phyloP scores from a whole-genome alignment of 2,113 vertebrate genomes.

The Xyrauchen texanus region DNA sequence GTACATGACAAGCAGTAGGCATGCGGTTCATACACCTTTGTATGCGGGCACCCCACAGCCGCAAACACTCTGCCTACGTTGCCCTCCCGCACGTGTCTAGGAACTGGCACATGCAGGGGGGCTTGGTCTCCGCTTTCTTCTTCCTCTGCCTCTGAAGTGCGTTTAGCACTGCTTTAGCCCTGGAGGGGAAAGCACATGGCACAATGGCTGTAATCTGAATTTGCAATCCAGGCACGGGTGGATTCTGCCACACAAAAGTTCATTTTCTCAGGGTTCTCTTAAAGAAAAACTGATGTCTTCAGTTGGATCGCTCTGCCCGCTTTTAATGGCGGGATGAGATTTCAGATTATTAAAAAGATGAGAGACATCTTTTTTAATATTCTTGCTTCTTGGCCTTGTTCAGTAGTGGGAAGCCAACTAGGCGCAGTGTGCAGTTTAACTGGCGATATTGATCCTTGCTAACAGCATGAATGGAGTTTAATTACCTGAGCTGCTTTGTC shows the following conservation, averaged over 20 bases:
- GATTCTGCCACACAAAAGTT: conserved; percentile 26
- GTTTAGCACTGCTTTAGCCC: conserved; percentile 31
- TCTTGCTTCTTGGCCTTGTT: conserved; percentile 6
- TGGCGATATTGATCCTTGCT: conserved; percentile 54
- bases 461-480: conserved; percentile 59
- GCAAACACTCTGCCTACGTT: conserved; percentile 29
- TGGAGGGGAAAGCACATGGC: conserved; percentile 25
- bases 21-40: conserved; percentile 22
- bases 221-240: conserved; percentile 30
- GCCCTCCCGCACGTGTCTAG: conserved; percentile 33
- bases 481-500: conserved; percentile 57
- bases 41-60: conserved; percentile 30
- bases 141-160: conserved; percentile 24
- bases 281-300: neutral
- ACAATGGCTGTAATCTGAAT: conserved; percentile 50
- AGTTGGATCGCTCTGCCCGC: neutral
- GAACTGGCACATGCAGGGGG: conserved; percentile 15
- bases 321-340: conserved; percentile 1
- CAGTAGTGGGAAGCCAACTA: conserved; percentile 9
- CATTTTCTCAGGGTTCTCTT: conserved; percentile 21
- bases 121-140: conserved; percentile 15
- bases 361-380: conserved; percentile 32
- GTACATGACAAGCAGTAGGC: conserved; percentile 2
- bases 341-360: conserved; percentile 35
- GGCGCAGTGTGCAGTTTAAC: conserved; percentile 45